A percentile compares a stretch with the other conserved stretches of the same genome.
These are phyloP conservation scores for Lycaena phlaeas DNA, from an alignment of 2,888 invertebrate species.

Conservation along the genomic window DNA sequence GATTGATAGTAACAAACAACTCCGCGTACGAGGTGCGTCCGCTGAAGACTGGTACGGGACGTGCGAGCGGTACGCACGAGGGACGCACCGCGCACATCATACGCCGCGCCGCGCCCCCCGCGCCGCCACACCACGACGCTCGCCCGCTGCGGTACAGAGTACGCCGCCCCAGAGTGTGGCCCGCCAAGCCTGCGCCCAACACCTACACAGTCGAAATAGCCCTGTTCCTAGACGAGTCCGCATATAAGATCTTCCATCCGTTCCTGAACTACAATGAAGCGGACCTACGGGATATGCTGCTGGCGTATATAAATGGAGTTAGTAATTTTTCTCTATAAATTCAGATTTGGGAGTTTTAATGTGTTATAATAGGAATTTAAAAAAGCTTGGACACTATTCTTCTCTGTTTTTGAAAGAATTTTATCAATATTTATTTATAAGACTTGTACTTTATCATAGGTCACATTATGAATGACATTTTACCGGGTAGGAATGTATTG, in stretches of 20 bases:
- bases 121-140: slow-evolving; percentile 55
- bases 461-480: too few species aligned
- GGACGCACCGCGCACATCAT: slow-evolving; percentile 72
- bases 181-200: slow-evolving; percentile 34
- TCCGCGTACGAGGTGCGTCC: slow-evolving; percentile 81
- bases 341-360: too few species aligned
- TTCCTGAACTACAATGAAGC: slow-evolving; percentile 77
- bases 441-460: too few species aligned
- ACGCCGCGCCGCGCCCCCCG: slow-evolving; percentile 63
- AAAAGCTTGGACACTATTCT: too few species aligned
- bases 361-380: too few species aligned
- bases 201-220: slow-evolving; percentile 79
- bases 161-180: slow-evolving; percentile 35
- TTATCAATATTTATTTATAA: too few species aligned
- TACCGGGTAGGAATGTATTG: too few species aligned
- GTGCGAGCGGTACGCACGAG: too few species aligned
- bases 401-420: too few species aligned
- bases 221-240: slow-evolving; percentile 82
- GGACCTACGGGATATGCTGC: slow-evolving; percentile 80
- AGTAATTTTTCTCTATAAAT: slow-evolving; percentile 37
- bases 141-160: slow-evolving; percentile 38
- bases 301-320: slow-evolving; percentile 85
- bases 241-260: slow-evolving; percentile 79
- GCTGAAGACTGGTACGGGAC: slow-evolving; percentile 49
- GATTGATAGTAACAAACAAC: slow-evolving; percentile 78